These are phyloP conservation scores for Ellobius talpinus DNA, from an alignment of 2,113 vertebrate genomes.

Conservation along the genomic window DNA sequence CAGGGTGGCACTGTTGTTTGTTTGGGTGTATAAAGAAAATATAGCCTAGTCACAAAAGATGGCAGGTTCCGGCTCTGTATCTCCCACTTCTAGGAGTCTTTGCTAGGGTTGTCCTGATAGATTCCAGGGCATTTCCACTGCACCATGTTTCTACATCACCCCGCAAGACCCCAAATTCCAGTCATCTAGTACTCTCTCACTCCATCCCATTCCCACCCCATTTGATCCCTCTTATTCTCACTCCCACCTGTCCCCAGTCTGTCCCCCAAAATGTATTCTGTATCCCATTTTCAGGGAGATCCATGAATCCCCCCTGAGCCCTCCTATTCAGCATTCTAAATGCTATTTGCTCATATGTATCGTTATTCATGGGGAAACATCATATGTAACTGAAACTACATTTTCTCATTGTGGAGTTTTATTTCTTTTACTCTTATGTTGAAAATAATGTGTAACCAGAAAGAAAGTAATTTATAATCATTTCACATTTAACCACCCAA, in stretches of 20 bases:
- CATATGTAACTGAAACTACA: not conserved
- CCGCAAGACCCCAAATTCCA: not conserved
- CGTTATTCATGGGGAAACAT: not conserved
- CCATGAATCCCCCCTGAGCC: not conserved
- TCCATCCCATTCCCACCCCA: not conserved
- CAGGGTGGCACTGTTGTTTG: not conserved
- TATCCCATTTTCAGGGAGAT: not conserved
- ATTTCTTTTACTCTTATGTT: not conserved
- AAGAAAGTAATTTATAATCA: slow-evolving; percentile 22
- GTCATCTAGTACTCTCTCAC: not conserved
- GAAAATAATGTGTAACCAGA: not conserved
- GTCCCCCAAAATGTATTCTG: not conserved
- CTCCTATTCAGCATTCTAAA: not conserved
- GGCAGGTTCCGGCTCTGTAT: not conserved
- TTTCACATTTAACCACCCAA: not conserved
- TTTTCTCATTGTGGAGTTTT: not conserved
- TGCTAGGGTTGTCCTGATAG: not conserved
- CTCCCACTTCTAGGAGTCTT: not conserved
- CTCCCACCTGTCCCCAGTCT: not conserved
- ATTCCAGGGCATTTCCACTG: not conserved
- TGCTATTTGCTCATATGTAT: not conserved
- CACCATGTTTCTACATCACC: not conserved
- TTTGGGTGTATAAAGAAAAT: slow-evolving; percentile 23
- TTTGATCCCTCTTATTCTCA: not conserved
- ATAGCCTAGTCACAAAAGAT: not conserved